Evolutionary conservation across 1,140 invertebrate species (phyloP).

Genomic region (Hormaphis cornu): DNA sequence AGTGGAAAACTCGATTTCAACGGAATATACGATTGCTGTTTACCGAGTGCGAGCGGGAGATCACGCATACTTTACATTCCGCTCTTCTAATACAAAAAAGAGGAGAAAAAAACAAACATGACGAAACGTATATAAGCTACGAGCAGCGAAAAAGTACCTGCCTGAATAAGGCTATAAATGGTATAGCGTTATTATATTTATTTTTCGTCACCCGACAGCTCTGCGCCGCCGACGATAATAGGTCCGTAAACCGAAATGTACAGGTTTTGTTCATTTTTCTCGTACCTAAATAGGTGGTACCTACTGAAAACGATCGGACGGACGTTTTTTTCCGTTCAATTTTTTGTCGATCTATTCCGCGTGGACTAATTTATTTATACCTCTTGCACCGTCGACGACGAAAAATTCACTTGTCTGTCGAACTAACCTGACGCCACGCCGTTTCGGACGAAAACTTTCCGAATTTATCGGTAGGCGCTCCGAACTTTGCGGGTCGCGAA

Average conservation of each 20-base stretch:
- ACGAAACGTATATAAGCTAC: not conserved
- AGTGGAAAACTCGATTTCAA: constrained; percentile 22
- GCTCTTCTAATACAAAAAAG: no score
- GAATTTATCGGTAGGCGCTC: constrained; percentile 25
- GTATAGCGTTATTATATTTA: no score
- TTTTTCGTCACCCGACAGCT: no score
- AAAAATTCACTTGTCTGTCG: not conserved
- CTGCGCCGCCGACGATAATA: no score
- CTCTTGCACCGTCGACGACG: no score
- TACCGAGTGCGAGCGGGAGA: not conserved
- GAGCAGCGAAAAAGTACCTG: not conserved
- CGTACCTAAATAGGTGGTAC: no score
- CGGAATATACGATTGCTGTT: constrained; percentile 29
- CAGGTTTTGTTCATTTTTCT: not conserved
- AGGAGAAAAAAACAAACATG: no score
- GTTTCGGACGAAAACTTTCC: constrained; percentile 8
- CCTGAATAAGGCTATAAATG: no score
- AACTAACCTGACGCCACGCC: constrained; percentile 22
- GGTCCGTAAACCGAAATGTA: not conserved
- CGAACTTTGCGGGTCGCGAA: constrained; percentile 19
- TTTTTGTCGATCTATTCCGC: not conserved
- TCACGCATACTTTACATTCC: not conserved
- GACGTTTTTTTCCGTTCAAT: not conserved
- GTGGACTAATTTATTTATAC: no score
- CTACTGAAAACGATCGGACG: not conserved